Base-by-base conservation (phyloP, 2,888 invertebrate species). In the Steinernema scapterisci region DNA sequence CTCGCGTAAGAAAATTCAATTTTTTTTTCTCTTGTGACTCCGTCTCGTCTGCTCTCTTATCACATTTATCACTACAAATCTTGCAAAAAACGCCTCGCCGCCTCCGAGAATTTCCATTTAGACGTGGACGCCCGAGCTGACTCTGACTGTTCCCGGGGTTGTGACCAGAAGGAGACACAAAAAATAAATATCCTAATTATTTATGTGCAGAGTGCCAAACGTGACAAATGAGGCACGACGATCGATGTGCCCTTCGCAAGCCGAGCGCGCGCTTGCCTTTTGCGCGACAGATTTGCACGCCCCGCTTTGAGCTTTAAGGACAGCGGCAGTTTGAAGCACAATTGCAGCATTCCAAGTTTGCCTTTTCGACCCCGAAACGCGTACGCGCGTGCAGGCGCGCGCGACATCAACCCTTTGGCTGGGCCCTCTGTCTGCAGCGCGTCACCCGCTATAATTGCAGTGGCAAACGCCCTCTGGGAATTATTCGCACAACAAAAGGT, bases 401-500 rank as follows among this genome's bases (percentile, higher is more conserved):
- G 63, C 63, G 63, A 63, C 63, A 63, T 9, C 63, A 19, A 54
- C 23, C 54, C 54, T n/a, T n/a, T n/a, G n/a, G n/a, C n/a, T n/a
- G 23, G 6, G 38, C 38, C 48, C 5, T 1, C 11, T 9, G 21
- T 21, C 19, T 9, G n/a, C 52, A 9, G 38, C 38, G 9, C 38
- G 38, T 9, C 21, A 19, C 11, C 23, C 52, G 52, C 27, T 25
- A 38, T 63, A 63, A 63, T 63, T 63, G 63, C 63, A 16, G 31
- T 25, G 48, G 63, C 1, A 16, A n/a, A 38, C 27, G 63, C 63
- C 63, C 63, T 63, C 19, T 16, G 63, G 63, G 63, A 63, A 63
- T 63, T 63, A 63, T 63, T 63, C 31, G 63, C 63, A 63, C 63
- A 63, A 63, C 63, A 63, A 63, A 63, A 63, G 63, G 63, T 63